A percentile compares a stretch with the other conserved stretches of the same genome.
Evolutionary conservation across 2,888 invertebrate genomes (phyloP).

Genomic region (Polydrusus pterygomalis): DNA sequence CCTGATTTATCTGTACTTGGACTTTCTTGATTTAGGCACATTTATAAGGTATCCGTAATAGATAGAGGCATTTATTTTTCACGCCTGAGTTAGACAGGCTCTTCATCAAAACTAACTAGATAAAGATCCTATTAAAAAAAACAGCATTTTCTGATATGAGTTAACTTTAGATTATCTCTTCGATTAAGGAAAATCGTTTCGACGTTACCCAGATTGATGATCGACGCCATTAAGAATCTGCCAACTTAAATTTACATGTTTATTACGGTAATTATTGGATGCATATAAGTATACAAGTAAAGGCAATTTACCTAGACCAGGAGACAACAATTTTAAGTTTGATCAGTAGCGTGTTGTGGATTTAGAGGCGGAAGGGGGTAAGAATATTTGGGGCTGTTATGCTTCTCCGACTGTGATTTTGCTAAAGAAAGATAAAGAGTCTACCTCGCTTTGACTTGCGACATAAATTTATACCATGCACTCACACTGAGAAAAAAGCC

Average conservation of each 20-base stretch:
- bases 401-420: too few relatives aligned
- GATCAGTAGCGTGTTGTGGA: too few relatives aligned
- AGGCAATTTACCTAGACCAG: too few relatives aligned
- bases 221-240: not conserved
- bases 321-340: too few relatives aligned
- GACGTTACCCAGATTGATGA: not conserved
- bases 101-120: conserved; percentile 1
- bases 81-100: not conserved
- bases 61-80: not conserved
- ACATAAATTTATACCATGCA: too few relatives aligned
- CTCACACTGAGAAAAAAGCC: too few relatives aligned
- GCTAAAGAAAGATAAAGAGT: too few relatives aligned
- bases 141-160: not conserved
- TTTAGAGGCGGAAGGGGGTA: too few relatives aligned
- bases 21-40: too few relatives aligned
- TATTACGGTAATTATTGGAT: not conserved
- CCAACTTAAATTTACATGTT: not conserved
- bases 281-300: not conserved
- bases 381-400: too few relatives aligned
- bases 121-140: conserved; percentile 6
- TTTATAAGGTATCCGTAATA: not conserved
- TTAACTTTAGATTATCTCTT: not conserved
- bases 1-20: too few relatives aligned
- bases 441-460: too few relatives aligned
- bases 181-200: not conserved